Conservation (phyloP, 2,888 invertebrate genomes). For the Timandra comae region DNA sequence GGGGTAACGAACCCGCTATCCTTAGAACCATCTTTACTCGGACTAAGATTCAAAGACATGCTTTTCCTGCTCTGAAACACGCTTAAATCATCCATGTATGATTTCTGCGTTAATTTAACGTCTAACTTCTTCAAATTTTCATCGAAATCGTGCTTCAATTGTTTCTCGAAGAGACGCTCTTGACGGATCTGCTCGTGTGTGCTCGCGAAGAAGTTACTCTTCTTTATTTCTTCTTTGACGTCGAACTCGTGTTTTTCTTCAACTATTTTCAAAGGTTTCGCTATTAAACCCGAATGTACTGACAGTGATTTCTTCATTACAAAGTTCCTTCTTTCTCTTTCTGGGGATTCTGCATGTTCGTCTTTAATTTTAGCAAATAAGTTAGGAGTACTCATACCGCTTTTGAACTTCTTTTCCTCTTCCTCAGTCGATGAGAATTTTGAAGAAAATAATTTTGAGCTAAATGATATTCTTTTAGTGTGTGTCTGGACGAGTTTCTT, state of each 20-base stretch:
- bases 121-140: conserved; percentile 58
- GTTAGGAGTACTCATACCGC: conserved; percentile 60
- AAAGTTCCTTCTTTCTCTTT: conserved; percentile 44
- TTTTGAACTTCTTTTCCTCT: conserved; percentile 55
- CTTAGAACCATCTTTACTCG: conserved; percentile 30
- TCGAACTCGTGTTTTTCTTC: conserved; percentile 21
- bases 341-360: conserved; percentile 37
- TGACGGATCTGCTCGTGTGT: conserved; percentile 82
- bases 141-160: conserved; percentile 66
- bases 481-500: conserved; percentile 83
- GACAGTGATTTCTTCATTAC: conserved; percentile 67
- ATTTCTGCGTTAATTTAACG: conserved; percentile 40
- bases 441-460: conserved; percentile 62
- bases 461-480: conserved; percentile 52
- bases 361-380: conserved; percentile 55
- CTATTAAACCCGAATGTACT: conserved; percentile 60
- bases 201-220: conserved; percentile 79
- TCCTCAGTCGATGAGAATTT: conserved; percentile 55
- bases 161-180: conserved; percentile 72
- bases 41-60: conserved; percentile 57
- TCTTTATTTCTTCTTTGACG: conserved; percentile 9
- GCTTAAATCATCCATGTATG: conserved; percentile 48
- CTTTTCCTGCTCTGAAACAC: conserved; percentile 53
- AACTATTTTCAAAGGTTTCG: conserved; percentile 38
- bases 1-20: conserved; percentile 83